Percentiles rank a stretch among this genome's conserved stretches.
Conservation (phyloP, 2,888 invertebrate genomes). For the Drosophila phalerata region DNA sequence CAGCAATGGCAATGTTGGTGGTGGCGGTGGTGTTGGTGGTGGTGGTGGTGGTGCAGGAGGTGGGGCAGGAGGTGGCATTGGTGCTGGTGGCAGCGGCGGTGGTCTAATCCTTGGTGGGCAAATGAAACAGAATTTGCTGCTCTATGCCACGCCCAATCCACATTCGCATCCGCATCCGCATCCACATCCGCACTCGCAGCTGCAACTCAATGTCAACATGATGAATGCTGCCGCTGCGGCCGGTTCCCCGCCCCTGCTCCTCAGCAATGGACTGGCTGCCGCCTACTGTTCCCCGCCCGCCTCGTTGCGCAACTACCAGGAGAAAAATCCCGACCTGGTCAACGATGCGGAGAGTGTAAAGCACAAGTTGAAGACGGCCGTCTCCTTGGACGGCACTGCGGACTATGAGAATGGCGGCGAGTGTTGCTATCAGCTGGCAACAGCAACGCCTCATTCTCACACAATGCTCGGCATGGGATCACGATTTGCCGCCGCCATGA, state of each 20-base stretch:
- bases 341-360: slow-evolving; percentile 90
- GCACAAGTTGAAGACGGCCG: slow-evolving; percentile 85
- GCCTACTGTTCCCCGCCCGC: slow-evolving; percentile 87
- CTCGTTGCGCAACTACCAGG: slow-evolving; percentile 86
- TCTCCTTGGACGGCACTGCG: slow-evolving; percentile 83
- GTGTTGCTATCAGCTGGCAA: slow-evolving; percentile 84
- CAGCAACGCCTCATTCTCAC: slow-evolving; percentile 82
- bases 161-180: slow-evolving; percentile 57
- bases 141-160: slow-evolving; percentile 81
- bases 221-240: slow-evolving; percentile 76
- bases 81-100: slow-evolving; percentile 36
- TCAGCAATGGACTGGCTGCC: slow-evolving; percentile 72
- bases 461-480: slow-evolving; percentile 65
- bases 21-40: slow-evolving; percentile 12
- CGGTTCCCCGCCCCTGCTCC: slow-evolving; percentile 82
- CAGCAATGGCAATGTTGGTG: slow-evolving; percentile 46
- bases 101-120: slow-evolving; percentile 83
- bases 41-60: slow-evolving; percentile 46
- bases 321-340: slow-evolving; percentile 92
- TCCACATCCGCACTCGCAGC: slow-evolving; percentile 58
- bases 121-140: slow-evolving; percentile 84
- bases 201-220: slow-evolving; percentile 78
- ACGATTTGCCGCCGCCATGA: slow-evolving; percentile 86
- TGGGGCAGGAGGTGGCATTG: slow-evolving; percentile 11
- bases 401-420: slow-evolving; percentile 83